Evolutionary conservation across 1,140 invertebrate genomes (phyloP).

Genomic region (Rhynchophorus ferrugineus): DNA sequence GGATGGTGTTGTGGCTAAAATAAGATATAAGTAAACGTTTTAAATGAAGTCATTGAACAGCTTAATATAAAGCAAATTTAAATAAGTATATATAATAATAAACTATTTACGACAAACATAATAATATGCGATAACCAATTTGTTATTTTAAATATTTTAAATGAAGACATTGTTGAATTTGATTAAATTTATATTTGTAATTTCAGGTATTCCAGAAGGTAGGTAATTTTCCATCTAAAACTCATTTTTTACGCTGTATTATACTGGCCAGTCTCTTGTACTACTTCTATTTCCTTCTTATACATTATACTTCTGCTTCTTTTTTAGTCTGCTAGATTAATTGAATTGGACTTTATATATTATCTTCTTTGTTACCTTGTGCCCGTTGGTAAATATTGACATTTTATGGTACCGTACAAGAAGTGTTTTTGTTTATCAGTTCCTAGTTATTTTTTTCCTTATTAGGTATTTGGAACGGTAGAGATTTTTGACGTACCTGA

Average conservation of each 20-base stretch:
- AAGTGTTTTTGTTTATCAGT: neutral
- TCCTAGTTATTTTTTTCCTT: too few species aligned
- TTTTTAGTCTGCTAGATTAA: slow-evolving; percentile 1
- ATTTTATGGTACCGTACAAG: neutral
- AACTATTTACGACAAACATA: neutral
- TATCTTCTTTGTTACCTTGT: slow-evolving; percentile 5
- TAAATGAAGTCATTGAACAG: neutral
- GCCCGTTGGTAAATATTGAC: neutral
- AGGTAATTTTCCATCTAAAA: slow-evolving; percentile 33
- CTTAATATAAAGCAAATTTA: neutral
- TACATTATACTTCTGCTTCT: slow-evolving; percentile 12
- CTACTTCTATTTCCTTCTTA: slow-evolving; percentile 11
- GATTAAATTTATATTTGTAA: slow-evolving; percentile 36
- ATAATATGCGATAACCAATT: slow-evolving; percentile 1
- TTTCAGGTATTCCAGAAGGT: slow-evolving; percentile 46
- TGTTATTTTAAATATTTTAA: neutral
- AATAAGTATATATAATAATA: neutral
- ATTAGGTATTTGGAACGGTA: too few species aligned
- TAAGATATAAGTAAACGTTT: neutral
- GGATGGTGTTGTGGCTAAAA: neutral
- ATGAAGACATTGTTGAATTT: slow-evolving; percentile 23
- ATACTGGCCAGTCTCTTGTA: slow-evolving; percentile 19
- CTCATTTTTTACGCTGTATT: slow-evolving; percentile 24
- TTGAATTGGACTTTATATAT: slow-evolving; percentile 3
- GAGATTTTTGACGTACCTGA: neutral